Conservation (phyloP, 2,888 invertebrate species). For the Tortrix viridana region DNA sequence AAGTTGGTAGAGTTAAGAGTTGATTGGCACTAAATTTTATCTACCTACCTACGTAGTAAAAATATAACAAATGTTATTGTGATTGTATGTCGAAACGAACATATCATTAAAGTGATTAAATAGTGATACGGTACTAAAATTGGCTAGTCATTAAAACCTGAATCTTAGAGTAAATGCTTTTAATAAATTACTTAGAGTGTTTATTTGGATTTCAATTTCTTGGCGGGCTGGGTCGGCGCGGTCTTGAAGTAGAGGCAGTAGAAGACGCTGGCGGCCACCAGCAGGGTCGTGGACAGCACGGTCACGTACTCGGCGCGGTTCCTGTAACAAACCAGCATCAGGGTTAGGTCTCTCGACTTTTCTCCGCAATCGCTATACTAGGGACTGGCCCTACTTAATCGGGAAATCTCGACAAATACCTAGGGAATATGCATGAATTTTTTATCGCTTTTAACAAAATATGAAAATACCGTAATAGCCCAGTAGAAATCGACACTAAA, state of each 20-base stretch:
- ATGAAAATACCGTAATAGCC: too few relatives aligned
- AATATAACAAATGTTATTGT: slow-evolving; percentile 58
- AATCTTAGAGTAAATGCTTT: neutral
- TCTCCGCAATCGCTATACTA: too few relatives aligned
- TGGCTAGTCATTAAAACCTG: slow-evolving; percentile 48
- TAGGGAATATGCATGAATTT: too few relatives aligned
- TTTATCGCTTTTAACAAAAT: too few relatives aligned
- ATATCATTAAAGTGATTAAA: slow-evolving; percentile 71
- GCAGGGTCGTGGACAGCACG: slow-evolving; percentile 81
- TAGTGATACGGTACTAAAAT: slow-evolving; percentile 51
- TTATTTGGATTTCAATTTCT: slow-evolving; percentile 62
- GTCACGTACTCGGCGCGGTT: slow-evolving; percentile 87
- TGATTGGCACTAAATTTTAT: slow-evolving; percentile 33
- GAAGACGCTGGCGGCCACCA: slow-evolving; percentile 84
- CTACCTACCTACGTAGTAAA: slow-evolving; percentile 35
- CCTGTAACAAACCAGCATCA: slow-evolving; percentile 54
- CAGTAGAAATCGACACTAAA: too few relatives aligned
- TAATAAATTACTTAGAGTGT: slow-evolving; percentile 10
- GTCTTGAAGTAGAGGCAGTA: slow-evolving; percentile 79
- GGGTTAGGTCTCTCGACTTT: too few relatives aligned
- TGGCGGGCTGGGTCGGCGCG: slow-evolving; percentile 47
- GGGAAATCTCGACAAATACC: too few relatives aligned
- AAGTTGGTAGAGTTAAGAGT: slow-evolving; percentile 27
- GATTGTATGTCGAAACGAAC: slow-evolving; percentile 67
- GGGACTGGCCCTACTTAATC: too few relatives aligned